These are phyloP conservation scores for Mionectes macconnelli DNA, from an alignment of 2,113 vertebrate species.

Conservation along the genomic window DNA sequence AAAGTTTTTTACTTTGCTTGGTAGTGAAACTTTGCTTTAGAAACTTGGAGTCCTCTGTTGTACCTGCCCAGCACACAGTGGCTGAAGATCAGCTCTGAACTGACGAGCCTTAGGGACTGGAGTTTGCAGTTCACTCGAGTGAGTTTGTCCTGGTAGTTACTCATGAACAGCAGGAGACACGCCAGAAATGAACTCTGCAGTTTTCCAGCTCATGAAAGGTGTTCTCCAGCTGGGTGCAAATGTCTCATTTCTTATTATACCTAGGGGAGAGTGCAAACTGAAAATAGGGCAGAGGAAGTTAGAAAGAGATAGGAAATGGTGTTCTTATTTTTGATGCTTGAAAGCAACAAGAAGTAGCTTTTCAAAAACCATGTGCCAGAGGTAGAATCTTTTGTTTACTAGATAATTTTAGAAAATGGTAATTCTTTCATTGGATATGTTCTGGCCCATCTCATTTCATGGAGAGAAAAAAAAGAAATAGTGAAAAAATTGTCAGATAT, in stretches of 20 bases:
- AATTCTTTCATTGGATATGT: background rate
- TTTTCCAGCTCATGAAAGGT: constrained; percentile 46
- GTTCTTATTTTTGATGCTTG: background rate
- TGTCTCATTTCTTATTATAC: constrained; percentile 45
- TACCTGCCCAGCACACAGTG: background rate
- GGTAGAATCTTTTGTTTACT: background rate
- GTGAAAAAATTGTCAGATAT: background rate
- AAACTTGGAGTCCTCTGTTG: background rate
- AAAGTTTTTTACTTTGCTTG: background rate
- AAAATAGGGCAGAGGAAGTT: constrained; percentile 50
- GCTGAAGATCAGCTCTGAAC: background rate
- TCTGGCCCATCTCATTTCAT: background rate
- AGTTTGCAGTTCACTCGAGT: constrained; percentile 34
- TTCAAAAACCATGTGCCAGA: background rate
- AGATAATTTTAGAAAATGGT: background rate
- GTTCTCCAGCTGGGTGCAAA: constrained; percentile 56
- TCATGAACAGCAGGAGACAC: constrained; percentile 28
- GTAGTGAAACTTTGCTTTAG: background rate
- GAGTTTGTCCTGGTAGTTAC: constrained; percentile 45
- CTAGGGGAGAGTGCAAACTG: background rate
- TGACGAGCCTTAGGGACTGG: background rate
- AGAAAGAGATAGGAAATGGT: background rate
- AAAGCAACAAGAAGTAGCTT: background rate
- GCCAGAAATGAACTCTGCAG: constrained; percentile 28
- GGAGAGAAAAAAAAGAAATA: background rate